These are phyloP conservation scores for Oscheius sp. DNA, from an alignment of 2,888 invertebrate genomes.

Conservation along the genomic window DNA sequence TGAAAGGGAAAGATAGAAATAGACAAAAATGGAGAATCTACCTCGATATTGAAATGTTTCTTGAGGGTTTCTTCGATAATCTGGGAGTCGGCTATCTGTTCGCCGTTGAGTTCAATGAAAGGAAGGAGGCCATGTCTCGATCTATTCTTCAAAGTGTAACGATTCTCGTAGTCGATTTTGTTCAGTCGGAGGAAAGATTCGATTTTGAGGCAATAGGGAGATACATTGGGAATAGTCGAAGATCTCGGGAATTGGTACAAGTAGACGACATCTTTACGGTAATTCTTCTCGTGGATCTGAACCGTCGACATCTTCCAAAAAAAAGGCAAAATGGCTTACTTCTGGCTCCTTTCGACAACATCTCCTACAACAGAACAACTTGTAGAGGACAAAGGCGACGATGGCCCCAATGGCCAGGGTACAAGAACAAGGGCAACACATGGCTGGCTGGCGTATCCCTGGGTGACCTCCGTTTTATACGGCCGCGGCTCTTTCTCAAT, in stretches of 20 bases:
- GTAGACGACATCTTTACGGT: constrained; percentile 63
- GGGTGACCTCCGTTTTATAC: neutral
- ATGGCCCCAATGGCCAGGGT: neutral
- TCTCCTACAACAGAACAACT: neutral
- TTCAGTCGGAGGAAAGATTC: constrained; percentile 65
- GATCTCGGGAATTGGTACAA: constrained; percentile 65
- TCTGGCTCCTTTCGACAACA: constrained; percentile 12
- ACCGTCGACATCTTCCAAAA: neutral
- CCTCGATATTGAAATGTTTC: constrained; percentile 27
- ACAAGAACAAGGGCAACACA: neutral
- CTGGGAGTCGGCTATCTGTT: constrained; percentile 37
- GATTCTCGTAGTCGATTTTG: constrained; percentile 66
- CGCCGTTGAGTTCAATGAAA: constrained; percentile 37
- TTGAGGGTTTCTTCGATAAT: constrained; percentile 28
- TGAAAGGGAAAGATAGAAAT: neutral
- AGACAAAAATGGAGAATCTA: neutral
- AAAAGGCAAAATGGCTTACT: neutral
- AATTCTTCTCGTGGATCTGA: constrained; percentile 22
- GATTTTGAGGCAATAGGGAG: constrained; percentile 70
- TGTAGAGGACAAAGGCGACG: constrained; percentile 8
- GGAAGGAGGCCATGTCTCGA: constrained; percentile 34
- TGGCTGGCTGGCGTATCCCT: neutral
- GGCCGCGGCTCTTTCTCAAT: neutral
- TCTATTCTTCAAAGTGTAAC: neutral
- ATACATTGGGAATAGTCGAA: constrained; percentile 63